Conservation (phyloP, 2,113 vertebrate genomes). For the Mionectes macconnelli region DNA sequence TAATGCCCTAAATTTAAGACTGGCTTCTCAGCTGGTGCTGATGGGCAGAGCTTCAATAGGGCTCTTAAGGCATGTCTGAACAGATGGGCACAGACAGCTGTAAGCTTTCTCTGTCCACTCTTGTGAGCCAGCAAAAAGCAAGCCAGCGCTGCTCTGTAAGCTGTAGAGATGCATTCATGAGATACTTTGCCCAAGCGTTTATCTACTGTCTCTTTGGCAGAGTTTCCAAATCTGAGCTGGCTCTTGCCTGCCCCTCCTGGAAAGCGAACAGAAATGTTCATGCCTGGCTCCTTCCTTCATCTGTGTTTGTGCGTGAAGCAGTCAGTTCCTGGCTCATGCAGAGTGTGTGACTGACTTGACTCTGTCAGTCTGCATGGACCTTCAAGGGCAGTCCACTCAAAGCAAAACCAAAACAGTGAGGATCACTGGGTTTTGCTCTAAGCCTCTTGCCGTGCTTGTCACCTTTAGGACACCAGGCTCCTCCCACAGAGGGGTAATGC, state of each 20-base stretch:
- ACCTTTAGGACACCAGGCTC: neutral
- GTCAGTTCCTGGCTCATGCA: neutral
- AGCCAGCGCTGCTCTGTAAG: neutral
- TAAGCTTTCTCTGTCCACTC: neutral
- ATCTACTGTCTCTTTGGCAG: neutral
- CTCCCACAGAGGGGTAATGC: fast-evolving
- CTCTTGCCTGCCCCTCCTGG: neutral
- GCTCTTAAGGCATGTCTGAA: neutral
- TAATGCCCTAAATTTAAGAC: constrained; percentile 6
- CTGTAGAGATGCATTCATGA: neutral
- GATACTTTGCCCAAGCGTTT: neutral
- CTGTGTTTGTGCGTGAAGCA: neutral
- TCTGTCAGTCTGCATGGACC: neutral
- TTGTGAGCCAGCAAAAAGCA: neutral
- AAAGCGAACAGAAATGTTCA: neutral
- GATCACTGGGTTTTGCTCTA: neutral
- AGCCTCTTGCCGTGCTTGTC: neutral
- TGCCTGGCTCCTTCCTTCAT: neutral
- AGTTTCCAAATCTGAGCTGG: neutral
- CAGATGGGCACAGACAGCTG: neutral
- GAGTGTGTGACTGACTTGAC: fast-evolving
- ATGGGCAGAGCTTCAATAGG: neutral
- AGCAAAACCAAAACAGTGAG: neutral
- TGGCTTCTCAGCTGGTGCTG: constrained; percentile 1
- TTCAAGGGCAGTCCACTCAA: neutral